Evolutionary conservation across 2,797 vertebrate genomes (phyloP).

Genomic region (Pristis pectinata): DNA sequence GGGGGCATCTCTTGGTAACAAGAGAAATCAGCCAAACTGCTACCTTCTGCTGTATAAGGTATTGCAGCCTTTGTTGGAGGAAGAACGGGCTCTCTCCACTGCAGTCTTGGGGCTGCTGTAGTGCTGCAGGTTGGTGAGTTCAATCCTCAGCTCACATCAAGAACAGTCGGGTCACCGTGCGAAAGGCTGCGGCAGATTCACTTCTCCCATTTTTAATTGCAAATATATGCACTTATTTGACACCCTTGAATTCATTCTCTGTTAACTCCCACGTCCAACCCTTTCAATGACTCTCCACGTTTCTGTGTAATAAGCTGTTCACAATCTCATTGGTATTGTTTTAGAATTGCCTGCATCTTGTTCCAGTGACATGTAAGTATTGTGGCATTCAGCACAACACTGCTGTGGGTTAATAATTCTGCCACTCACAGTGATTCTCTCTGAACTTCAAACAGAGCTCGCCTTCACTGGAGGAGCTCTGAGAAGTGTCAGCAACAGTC

Average conservation of each 20-base stretch:
- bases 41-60: neutral
- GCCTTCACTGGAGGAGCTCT: neutral
- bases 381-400: neutral
- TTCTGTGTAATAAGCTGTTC: neutral
- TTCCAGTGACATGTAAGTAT: neutral
- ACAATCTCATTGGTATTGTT: constrained; percentile 17
- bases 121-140: neutral
- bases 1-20: neutral
- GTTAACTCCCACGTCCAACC: neutral
- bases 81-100: neutral
- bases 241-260: neutral
- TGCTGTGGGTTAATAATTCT: neutral
- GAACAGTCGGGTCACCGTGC: constrained; percentile 20
- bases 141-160: neutral
- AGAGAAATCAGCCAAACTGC: neutral
- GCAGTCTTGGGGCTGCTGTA: neutral
- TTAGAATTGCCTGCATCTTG: neutral
- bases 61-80: neutral
- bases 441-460: neutral
- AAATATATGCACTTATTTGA: neutral
- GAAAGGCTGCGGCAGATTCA: neutral
- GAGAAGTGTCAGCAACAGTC: neutral
- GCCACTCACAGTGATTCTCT: neutral
- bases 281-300: neutral
- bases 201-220: constrained; percentile 5